phyloP scores from a whole-genome alignment of 2,113 vertebrate genomes.

The human region DNA sequence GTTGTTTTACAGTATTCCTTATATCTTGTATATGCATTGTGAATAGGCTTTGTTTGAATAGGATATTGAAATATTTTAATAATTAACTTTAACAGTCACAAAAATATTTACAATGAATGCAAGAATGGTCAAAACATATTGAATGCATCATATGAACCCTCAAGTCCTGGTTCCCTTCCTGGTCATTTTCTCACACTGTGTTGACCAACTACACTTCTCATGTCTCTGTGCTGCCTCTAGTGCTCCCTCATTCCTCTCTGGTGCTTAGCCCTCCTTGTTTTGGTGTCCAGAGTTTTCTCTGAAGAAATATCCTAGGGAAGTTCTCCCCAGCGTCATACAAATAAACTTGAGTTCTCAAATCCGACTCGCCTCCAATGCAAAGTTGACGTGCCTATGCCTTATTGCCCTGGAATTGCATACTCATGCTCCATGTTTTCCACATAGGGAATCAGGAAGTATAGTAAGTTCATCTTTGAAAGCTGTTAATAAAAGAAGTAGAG shows the following conservation, averaged over 20 bases:
- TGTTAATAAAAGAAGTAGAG: not conserved
- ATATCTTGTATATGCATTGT: not conserved
- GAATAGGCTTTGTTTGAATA: not conserved
- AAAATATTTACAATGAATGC: not conserved
- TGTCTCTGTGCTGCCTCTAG: not conserved
- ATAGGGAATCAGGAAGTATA: not conserved
- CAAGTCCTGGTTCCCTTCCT: not conserved
- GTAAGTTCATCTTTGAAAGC: not conserved
- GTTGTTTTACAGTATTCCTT: not conserved
- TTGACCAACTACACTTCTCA: not conserved
- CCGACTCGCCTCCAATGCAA: not conserved
- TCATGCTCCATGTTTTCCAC: not conserved
- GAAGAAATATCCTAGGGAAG: not conserved
- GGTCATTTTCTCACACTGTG: rapidly evolving
- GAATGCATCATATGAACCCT: not conserved
- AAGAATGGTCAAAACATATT: not conserved
- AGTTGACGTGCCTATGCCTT: not conserved
- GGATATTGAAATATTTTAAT: not conserved
- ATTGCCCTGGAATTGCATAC: not conserved
- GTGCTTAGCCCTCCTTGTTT: not conserved
- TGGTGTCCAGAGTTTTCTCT: not conserved
- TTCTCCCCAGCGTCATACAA: not conserved
- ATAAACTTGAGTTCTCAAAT: not conserved
- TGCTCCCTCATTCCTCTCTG: not conserved
- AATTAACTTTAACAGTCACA: not conserved